A percentile compares a stretch with the other conserved stretches of the same genome.
Evolutionary conservation across 2,113 vertebrate species (phyloP).

Genomic region (Hippopotamus amphibius): DNA sequence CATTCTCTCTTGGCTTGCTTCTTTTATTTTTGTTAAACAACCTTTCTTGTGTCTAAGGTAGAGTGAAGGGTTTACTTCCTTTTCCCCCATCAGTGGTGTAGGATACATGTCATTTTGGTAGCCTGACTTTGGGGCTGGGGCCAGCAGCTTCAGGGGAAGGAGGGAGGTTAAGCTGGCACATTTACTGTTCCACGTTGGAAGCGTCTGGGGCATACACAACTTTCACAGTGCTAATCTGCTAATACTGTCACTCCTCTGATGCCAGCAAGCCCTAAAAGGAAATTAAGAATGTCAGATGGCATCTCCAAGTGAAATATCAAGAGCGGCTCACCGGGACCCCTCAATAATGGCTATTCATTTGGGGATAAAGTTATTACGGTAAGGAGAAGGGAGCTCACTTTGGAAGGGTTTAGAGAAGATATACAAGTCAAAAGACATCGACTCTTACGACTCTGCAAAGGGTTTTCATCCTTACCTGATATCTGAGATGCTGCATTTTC

Average conservation of each 20-base stretch:
- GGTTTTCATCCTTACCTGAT: slow-evolving; percentile 42
- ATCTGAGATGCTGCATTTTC: background rate
- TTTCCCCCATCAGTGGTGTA: background rate
- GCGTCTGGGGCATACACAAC: background rate
- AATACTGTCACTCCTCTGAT: background rate
- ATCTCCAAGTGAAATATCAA: background rate
- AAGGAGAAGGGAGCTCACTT: background rate
- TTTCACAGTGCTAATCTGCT: background rate
- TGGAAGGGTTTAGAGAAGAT: background rate
- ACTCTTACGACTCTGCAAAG: background rate
- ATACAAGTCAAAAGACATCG: background rate
- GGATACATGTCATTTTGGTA: background rate
- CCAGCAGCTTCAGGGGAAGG: background rate
- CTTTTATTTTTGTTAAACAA: background rate
- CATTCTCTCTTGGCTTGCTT: background rate
- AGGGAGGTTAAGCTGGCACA: background rate
- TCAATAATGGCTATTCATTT: background rate
- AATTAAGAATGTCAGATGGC: background rate
- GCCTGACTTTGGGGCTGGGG: background rate
- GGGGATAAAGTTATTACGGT: background rate
- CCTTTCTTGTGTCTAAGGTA: background rate
- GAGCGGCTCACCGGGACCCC: background rate
- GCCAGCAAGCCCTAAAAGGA: background rate
- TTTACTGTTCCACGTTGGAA: background rate
- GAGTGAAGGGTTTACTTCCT: background rate